These are phyloP conservation scores for Tyrannus savana DNA, from an alignment of 2,113 vertebrate genomes.

Conservation along the genomic window DNA sequence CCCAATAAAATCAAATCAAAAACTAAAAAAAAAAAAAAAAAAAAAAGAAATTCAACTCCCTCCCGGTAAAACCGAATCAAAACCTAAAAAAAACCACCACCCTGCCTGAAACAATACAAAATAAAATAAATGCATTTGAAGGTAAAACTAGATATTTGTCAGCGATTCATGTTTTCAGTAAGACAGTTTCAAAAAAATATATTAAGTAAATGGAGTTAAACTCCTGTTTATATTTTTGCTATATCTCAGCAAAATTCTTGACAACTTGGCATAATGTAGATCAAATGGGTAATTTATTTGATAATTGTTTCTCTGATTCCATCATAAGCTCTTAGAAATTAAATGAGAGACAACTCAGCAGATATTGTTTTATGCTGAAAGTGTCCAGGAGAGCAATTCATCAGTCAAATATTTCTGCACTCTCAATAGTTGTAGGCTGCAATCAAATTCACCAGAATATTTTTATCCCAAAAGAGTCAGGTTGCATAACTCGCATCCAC, in stretches of 20 bases:
- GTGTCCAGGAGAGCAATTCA: not conserved
- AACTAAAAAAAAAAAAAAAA: fast-evolving
- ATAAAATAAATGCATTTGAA: not conserved
- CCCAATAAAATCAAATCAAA: not conserved
- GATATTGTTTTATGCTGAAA: not conserved
- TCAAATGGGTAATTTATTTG: not conserved
- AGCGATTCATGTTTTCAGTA: not conserved
- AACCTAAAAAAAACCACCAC: fast-evolving
- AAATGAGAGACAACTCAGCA: not conserved
- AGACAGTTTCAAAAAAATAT: not conserved
- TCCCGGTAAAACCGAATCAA: not conserved
- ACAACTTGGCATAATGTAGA: not conserved
- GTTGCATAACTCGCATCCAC: not conserved
- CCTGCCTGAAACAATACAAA: not conserved
- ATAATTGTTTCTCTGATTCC: not conserved
- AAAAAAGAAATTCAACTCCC: fast-evolving
- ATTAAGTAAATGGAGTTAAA: not conserved
- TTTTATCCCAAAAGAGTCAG: not conserved
- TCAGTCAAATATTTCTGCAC: not conserved
- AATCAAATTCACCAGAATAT: conserved; percentile 1
- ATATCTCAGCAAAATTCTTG: not conserved
- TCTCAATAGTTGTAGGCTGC: not conserved
- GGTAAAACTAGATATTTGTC: not conserved
- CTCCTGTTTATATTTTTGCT: not conserved
- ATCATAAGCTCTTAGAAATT: not conserved